Base-by-base conservation (phyloP, 1,140 invertebrate species). In the Cydia strobilella region DNA sequence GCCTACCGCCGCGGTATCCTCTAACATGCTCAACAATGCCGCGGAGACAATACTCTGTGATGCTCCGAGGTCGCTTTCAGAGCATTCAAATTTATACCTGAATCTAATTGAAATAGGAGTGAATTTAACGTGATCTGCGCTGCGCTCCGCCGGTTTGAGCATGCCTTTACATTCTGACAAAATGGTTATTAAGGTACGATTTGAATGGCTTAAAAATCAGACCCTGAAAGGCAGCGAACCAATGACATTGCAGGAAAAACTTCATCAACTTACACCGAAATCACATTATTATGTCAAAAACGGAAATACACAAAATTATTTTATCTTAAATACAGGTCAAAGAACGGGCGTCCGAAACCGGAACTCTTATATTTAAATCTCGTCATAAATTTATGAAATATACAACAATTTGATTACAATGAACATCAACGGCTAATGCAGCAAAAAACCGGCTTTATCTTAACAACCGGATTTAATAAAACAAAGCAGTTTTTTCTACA, bases 201-300 rank as follows among this genome's bases (percentile, higher is more conserved):
- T n/a, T 54, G n/a, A 18, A 7, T 54, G 7, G 15, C 6, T 54
- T 48, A 48, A 18, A 54, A 66, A 25, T 27, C 27, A 13, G 27
- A 31, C 23, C 23, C 23, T 45, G 42, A 13, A n/a, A 27, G 7
- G 27, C 9, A 69, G 25, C 5, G 15, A 69, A 31, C 25, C 27
- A 31, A 31, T 13, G 15, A n/a, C 15, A 69, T 27, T 7, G 27
- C 27, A n/a, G 27, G 51, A 54, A 54, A 54, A 54, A 5, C 51
- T 18, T 54, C 51, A 59, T 54, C n/a, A 59, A 59, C 65, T 69
- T 69, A 69, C 27, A 69, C 65, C 65, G 10, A 69, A 69, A 69
- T 69, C 65, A 69, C 65, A 69, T 69, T 69, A 69, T 69, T 69
- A 69, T 69, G 65, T 69, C 65, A 69, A 69, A 69, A 69, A 39